Conservation (phyloP, 1,140 invertebrate genomes). For the Tachypleus tridentatus region DNA sequence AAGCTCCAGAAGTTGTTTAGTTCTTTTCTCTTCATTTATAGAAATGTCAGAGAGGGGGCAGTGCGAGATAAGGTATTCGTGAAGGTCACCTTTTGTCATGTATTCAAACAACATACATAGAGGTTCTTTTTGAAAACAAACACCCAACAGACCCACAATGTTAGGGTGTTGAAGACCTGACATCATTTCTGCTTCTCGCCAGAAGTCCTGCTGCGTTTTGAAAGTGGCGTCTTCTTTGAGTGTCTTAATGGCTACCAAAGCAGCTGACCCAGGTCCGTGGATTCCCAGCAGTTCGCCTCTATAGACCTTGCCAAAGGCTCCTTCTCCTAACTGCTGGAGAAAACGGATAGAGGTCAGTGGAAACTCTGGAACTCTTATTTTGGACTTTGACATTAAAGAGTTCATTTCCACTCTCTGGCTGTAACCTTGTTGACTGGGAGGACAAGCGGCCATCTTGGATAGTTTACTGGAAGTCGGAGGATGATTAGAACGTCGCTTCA, state of each 20-base stretch:
- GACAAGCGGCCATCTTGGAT: slow-evolving; percentile 7
- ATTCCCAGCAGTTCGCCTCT: slow-evolving; percentile 70
- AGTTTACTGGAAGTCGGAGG: slow-evolving; percentile 8
- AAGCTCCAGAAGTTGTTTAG: slow-evolving; percentile 45
- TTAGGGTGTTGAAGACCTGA: slow-evolving; percentile 87
- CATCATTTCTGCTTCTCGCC: slow-evolving; percentile 75
- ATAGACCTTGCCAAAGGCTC: slow-evolving; percentile 91
- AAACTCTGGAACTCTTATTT: slow-evolving; percentile 35
- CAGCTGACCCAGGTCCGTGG: not conserved
- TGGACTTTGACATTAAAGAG: slow-evolving; percentile 44
- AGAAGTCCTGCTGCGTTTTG: slow-evolving; percentile 84
- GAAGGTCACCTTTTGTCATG: slow-evolving; percentile 82
- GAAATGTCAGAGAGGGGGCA: slow-evolving; percentile 55
- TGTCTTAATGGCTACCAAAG: slow-evolving; percentile 81
- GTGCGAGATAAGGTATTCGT: slow-evolving; percentile 81
- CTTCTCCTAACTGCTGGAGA: slow-evolving; percentile 88
- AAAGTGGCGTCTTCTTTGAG: slow-evolving; percentile 81
- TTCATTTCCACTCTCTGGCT: slow-evolving; percentile 51
- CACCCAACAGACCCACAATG: slow-evolving; percentile 85
- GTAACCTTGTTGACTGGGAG: slow-evolving; percentile 12
- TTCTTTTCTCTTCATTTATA: slow-evolving; percentile 37
- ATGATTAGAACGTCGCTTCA: slow-evolving; percentile 7
- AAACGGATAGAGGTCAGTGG: slow-evolving; percentile 72
- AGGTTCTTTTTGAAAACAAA: slow-evolving; percentile 77
- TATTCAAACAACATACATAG: slow-evolving; percentile 94